A percentile compares a stretch with the other conserved stretches of the same genome.
Conservation (phyloP, 1,140 invertebrate genomes). For the Notospermus geniculatus region DNA sequence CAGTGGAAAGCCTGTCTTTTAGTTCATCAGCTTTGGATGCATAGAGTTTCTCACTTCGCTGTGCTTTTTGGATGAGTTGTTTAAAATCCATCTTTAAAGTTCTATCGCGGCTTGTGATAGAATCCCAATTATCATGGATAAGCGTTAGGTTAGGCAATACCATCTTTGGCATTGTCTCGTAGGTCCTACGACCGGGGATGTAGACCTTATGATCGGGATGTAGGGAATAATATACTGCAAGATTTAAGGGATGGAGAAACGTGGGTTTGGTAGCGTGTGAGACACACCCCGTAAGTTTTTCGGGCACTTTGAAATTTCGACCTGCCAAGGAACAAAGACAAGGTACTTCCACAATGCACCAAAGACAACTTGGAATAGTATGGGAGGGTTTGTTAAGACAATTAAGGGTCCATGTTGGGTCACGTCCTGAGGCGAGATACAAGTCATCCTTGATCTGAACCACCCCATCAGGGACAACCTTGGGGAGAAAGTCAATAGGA, state of each 20-base stretch:
- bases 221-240: background rate
- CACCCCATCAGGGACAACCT: background rate
- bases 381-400: background rate
- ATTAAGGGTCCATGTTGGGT: background rate
- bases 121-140: too few relatives aligned
- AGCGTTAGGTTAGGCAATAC: too few relatives aligned
- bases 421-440: background rate
- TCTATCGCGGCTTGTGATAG: too few relatives aligned
- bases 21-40: too few relatives aligned
- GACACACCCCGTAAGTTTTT: background rate
- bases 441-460: background rate
- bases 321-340: background rate
- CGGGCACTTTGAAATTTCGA: background rate
- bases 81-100: background rate
- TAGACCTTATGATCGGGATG: too few relatives aligned
- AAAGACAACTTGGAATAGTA: background rate
- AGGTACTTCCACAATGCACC: background rate
- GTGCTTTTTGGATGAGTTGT: background rate
- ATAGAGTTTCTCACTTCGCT: constrained; percentile 6
- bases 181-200: too few relatives aligned
- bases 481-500: background rate
- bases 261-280: background rate
- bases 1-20: too few relatives aligned
- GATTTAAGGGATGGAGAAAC: background rate
- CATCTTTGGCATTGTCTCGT: too few relatives aligned